phyloP scores from a whole-genome alignment of 1,140 invertebrate species.

The Trichogramma pretiosum region DNA sequence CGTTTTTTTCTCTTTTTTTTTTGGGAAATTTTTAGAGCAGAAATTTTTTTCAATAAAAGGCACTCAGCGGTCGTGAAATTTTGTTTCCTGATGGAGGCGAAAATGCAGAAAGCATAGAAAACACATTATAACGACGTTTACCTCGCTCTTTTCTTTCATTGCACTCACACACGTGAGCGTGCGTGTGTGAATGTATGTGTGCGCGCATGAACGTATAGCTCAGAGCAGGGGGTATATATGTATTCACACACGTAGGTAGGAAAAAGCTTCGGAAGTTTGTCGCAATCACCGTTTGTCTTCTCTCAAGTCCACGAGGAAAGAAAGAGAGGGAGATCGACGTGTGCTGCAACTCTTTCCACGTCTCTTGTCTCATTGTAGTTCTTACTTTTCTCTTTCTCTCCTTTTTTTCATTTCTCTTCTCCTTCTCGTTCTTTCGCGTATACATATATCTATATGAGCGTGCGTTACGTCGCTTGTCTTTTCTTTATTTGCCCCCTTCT shows the following conservation, averaged over 20 bases:
- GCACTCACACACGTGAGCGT: neutral
- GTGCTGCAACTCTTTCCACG: slow-evolving; percentile 7
- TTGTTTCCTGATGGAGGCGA: too few species aligned
- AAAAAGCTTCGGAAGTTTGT: slow-evolving; percentile 17
- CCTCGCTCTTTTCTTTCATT: slow-evolving; percentile 12
- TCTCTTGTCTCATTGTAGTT: neutral
- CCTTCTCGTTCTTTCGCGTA: neutral
- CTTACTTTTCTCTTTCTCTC: slow-evolving; percentile 3
- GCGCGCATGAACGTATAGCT: neutral
- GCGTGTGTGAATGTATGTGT: neutral
- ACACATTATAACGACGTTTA: neutral
- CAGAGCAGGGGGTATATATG: slow-evolving; percentile 1
- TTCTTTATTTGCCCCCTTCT: neutral
- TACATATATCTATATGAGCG: too few species aligned
- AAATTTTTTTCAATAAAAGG: too few species aligned
- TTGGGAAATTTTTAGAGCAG: too few species aligned
- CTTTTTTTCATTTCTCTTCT: slow-evolving; percentile 8
- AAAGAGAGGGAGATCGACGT: too few species aligned
- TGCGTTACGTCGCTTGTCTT: too few species aligned
- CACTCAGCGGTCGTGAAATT: too few species aligned
- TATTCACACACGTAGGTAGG: neutral
- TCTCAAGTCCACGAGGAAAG: neutral
- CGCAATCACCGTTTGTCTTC: slow-evolving; percentile 20
- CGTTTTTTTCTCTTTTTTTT: too few species aligned
- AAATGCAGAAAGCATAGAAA: neutral